phyloP scores from a whole-genome alignment of 2,888 invertebrate genomes.

The Brachyptera risi region DNA sequence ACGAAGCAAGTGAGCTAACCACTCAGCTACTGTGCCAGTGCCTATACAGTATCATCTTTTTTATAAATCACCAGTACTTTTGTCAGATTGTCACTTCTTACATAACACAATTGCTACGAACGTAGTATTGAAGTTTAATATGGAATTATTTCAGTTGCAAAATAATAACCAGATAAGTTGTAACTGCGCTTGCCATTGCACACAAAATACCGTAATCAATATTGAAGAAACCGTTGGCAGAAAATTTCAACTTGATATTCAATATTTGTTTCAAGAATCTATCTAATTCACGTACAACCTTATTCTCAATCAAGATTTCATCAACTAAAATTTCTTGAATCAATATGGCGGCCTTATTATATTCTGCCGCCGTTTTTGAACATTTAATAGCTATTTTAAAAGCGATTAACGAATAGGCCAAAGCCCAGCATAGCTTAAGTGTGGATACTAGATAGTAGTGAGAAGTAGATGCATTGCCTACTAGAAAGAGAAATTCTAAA shows the following conservation, averaged over 20 bases:
- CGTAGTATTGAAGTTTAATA: too few species aligned
- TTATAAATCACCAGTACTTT: too few species aligned
- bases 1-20: too few species aligned
- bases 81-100: too few species aligned
- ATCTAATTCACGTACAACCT: neutral
- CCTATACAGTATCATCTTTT: too few species aligned
- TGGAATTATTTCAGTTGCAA: too few species aligned
- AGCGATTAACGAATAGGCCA: neutral
- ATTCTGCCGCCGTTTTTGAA: neutral
- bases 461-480: too few species aligned
- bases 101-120: too few species aligned
- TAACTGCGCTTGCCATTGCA: neutral
- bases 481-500: neutral
- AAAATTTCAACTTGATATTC: conserved; percentile 2
- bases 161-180: neutral
- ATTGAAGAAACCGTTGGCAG: neutral
- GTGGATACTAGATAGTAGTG: neutral
- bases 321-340: neutral
- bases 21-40: too few species aligned
- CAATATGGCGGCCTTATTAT: neutral
- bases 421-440: neutral
- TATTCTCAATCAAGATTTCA: neutral
- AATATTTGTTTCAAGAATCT: neutral
- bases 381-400: neutral
- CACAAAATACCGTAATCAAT: neutral